Evolutionary conservation across 2,113 vertebrate species (phyloP).

Genomic region (Barbus barbus): DNA sequence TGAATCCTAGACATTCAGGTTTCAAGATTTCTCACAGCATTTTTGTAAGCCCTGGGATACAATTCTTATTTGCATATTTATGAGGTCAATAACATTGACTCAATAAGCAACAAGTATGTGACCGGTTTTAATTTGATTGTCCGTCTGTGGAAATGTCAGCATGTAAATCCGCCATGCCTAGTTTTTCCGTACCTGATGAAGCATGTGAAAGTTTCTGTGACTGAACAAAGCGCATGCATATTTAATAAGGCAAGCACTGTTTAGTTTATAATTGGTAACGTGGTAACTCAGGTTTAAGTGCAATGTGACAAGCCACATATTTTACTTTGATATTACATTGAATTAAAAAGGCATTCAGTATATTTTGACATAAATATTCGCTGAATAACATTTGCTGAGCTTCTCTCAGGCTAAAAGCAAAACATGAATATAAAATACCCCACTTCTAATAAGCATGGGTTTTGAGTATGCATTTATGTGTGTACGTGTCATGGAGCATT

Average conservation of each 20-base stretch:
- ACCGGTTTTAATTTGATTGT: slow-evolving; percentile 8
- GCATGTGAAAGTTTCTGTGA: background rate
- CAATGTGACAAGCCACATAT: background rate
- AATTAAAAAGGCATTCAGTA: background rate
- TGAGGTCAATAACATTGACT: slow-evolving; percentile 2
- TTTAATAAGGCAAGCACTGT: background rate
- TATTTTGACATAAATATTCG: background rate
- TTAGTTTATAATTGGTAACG: background rate
- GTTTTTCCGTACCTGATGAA: background rate
- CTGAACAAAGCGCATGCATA: background rate
- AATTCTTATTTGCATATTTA: slow-evolving; percentile 6
- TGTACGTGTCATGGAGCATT: slow-evolving; percentile 43
- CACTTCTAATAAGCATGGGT: background rate
- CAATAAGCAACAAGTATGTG: background rate
- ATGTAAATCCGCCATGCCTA: background rate
- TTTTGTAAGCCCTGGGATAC: background rate
- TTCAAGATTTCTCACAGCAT: background rate
- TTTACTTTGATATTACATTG: background rate
- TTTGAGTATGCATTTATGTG: slow-evolving; percentile 1
- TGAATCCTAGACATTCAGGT: background rate
- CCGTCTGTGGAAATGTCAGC: background rate
- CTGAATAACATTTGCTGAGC: background rate
- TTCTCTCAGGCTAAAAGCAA: slow-evolving; percentile 19
- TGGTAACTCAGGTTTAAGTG: background rate
- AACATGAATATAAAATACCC: background rate